Conservation (phyloP, 2,113 vertebrate genomes). For the Pachypanchax playfairii region DNA sequence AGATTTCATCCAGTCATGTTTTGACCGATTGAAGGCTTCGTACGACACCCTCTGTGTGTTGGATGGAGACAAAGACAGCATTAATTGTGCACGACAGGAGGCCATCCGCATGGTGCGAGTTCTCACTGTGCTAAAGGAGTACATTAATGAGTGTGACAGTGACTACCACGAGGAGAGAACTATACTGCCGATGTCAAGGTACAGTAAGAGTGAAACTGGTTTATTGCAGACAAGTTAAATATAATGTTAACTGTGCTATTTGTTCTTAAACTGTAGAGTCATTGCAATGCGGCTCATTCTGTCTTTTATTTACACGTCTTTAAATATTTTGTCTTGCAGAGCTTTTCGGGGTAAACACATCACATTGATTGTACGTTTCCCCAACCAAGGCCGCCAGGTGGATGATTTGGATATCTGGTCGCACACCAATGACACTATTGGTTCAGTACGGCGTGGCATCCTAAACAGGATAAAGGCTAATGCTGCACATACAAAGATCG, state of each 20-base stretch:
- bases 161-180: conserved; percentile 99
- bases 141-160: conserved; percentile 99
- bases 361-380: conserved; percentile 95
- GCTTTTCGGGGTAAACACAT: conserved; percentile 98
- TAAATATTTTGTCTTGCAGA: conserved; percentile 74
- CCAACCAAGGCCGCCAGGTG: conserved; percentile 97
- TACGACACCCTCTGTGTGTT: conserved; percentile 97
- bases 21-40: conserved; percentile 97
- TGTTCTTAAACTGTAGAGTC: background rate
- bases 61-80: conserved; percentile 99
- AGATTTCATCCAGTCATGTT: conserved; percentile 99
- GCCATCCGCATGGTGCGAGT: conserved; percentile 98
- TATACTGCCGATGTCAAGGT: conserved; percentile 99
- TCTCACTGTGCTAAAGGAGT: conserved; percentile 95
- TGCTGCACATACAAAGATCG: conserved; percentile 95
- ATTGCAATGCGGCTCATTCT: too few species aligned
- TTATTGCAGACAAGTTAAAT: too few species aligned
- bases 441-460: conserved; percentile 95
- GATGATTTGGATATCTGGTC: conserved; percentile 99
- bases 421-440: conserved; percentile 98
- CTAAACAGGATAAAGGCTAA: conserved; percentile 97
- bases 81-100: conserved; percentile 97
- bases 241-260: too few species aligned
- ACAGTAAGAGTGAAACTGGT: conserved; percentile 36
- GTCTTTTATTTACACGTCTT: background rate